Evolutionary conservation across 2,113 vertebrate species (phyloP).

Genomic region (Ondatra zibethicus): DNA sequence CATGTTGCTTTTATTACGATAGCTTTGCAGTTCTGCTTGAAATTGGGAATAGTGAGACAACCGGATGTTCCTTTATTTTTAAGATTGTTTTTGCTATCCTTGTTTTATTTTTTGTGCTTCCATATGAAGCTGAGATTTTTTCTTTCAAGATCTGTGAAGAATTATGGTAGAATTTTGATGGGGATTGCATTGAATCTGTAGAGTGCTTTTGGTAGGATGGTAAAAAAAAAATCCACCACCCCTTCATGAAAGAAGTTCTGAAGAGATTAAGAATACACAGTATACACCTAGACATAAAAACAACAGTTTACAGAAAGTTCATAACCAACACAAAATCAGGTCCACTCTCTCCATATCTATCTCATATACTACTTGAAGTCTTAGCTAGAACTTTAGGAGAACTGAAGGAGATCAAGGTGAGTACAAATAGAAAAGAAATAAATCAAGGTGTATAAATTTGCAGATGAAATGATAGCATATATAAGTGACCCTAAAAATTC

Average conservation of each 20-base stretch:
- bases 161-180: background rate
- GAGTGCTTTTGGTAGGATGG: background rate
- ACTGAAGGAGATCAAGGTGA: background rate
- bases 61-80: background rate
- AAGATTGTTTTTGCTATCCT: background rate
- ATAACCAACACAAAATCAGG: background rate
- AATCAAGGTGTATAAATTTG: background rate
- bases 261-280: background rate
- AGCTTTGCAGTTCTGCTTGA: background rate
- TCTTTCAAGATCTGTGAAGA: background rate
- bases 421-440: background rate
- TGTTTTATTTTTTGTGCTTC: background rate
- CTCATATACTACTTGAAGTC: background rate
- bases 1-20: background rate
- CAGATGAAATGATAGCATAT: background rate
- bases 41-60: background rate
- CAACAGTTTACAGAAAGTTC: background rate
- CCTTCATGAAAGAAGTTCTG: background rate
- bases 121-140: background rate
- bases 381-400: background rate
- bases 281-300: background rate
- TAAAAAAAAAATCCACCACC: background rate
- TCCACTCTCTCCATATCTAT: background rate
- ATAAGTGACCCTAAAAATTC: background rate
- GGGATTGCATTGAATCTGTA: background rate